phyloP scores from a whole-genome alignment of 1,140 invertebrate species.

The Zaprionus camerounensis region DNA sequence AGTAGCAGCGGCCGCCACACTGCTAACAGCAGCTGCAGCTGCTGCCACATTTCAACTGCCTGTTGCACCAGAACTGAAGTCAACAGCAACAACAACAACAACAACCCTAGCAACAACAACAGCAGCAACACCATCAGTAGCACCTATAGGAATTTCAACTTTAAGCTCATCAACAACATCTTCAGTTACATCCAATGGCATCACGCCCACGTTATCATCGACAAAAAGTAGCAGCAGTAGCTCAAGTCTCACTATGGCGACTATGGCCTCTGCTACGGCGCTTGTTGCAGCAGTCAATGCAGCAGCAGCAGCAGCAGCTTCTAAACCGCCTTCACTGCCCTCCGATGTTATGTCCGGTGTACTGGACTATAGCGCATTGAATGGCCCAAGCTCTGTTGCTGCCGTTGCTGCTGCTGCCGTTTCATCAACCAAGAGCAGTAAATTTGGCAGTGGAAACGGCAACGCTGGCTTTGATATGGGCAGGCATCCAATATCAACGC shows the following conservation, averaged over 20 bases:
- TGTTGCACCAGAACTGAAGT: slow-evolving; percentile 49
- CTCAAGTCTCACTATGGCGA: slow-evolving; percentile 59
- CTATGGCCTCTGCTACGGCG: slow-evolving; percentile 62
- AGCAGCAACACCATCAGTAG: slow-evolving; percentile 37
- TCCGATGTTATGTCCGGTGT: slow-evolving; percentile 66
- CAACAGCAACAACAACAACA: slow-evolving; percentile 21
- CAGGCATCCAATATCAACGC: slow-evolving; percentile 80
- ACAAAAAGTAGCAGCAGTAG: slow-evolving; percentile 46
- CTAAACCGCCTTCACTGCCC: slow-evolving; percentile 37
- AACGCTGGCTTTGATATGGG: slow-evolving; percentile 72
- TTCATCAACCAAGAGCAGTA: slow-evolving; percentile 46
- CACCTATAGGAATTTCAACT: slow-evolving; percentile 21
- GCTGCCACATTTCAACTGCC: slow-evolving; percentile 62
- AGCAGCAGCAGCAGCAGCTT: slow-evolving; percentile 35
- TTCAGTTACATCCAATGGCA: slow-evolving; percentile 67
- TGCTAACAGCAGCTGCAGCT: slow-evolving; percentile 51
- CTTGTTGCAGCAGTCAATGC: slow-evolving; percentile 42
- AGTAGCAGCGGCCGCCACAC: slow-evolving; percentile 45
- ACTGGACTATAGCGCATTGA: slow-evolving; percentile 73
- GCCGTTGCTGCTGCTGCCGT: slow-evolving; percentile 30
- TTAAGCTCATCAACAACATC: slow-evolving; percentile 21
- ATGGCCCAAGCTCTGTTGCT: slow-evolving; percentile 45
- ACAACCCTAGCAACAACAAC: slow-evolving; percentile 20
- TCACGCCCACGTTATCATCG: slow-evolving; percentile 57
- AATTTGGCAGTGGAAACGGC: slow-evolving; percentile 44